A percentile compares a stretch with the other conserved stretches of the same genome.
Conservation (phyloP, 2,113 vertebrate species). For the Emydocephalus ijimae region DNA sequence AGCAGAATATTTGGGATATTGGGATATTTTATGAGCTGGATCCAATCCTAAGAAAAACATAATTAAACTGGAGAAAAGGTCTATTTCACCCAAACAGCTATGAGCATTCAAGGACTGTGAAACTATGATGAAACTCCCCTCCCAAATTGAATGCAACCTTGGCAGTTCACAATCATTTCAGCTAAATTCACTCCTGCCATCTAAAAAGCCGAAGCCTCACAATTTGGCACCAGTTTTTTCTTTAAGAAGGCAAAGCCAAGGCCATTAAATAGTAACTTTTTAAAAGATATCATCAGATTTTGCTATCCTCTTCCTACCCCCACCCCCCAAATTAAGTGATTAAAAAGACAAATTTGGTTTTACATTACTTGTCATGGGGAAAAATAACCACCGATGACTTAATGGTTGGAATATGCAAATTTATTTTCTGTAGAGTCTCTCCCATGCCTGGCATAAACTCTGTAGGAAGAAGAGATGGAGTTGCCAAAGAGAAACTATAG, state of each 20-base stretch:
- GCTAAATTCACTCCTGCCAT: conserved; percentile 43
- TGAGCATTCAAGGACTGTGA: not conserved
- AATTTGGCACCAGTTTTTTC: conserved; percentile 34
- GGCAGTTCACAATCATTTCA: conserved; percentile 41
- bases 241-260: conserved; percentile 50
- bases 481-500: not conserved
- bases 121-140: conserved; percentile 7
- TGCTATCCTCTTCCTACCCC: not conserved
- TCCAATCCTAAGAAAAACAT: not conserved
- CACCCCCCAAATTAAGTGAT: conserved; percentile 41
- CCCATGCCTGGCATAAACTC: not conserved
- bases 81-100: not conserved
- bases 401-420: not conserved
- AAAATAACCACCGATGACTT: conserved; percentile 34
- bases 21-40: not conserved
- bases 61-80: not conserved
- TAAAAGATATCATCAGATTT: conserved; percentile 56
- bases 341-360: conserved; percentile 59
- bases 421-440: not conserved
- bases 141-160: conserved; percentile 26
- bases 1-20: not conserved
- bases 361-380: not conserved
- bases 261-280: conserved; percentile 52
- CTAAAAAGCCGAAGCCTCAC: conserved; percentile 28
- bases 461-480: not conserved